Base-by-base conservation (phyloP, 2,113 vertebrate species). In the Proteles cristata region DNA sequence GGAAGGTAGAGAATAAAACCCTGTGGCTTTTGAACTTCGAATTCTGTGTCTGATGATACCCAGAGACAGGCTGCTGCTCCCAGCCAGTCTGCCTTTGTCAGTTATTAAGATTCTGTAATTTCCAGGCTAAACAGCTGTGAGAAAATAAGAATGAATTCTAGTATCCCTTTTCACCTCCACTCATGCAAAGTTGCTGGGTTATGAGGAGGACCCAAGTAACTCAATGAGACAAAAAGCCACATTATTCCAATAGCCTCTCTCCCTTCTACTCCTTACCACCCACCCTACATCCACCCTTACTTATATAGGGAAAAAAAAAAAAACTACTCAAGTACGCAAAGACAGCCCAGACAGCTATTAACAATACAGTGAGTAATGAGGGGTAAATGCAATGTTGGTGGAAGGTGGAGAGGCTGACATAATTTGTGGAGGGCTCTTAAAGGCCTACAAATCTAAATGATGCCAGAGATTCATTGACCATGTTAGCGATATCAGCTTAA, bases 401-500 rank as follows among this genome's bases (percentile, higher is more conserved):
- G 69, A 94, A 95, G 81, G 96, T 28, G 76, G 86, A 93, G 11
- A 12, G 66, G 82, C 55, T 93, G 92, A 90, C 86, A 93, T 74
- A 77, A 94, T 93, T 94, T 92, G 43, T 77, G 85, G 79, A 93
- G 31, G 66, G 61, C 68, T 90, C 77, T 94, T 50, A 94, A 96
- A 92, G 43, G 89, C 79, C 87, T 79, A 66, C n/a, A 66, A 69
- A 39, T 95, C 79, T 88, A 98, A 94, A 93, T 58, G 58, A 92
- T 94, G 89, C 63, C 92, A 76, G 92, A 92, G 86, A 94, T 96
- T 92, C 83, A 97, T 81, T 5, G 81, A 80, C 76, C 1, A 0
- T 92, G 66, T 90, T 33, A 53, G n/a, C 80, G 96, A 94, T 39
- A 97, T 81, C 53, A 77, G 25, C 76, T 84, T 93, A 93, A 93